Evolutionary conservation across 2,888 invertebrate species (phyloP).

Genomic region (Lumbricus terrestris): DNA sequence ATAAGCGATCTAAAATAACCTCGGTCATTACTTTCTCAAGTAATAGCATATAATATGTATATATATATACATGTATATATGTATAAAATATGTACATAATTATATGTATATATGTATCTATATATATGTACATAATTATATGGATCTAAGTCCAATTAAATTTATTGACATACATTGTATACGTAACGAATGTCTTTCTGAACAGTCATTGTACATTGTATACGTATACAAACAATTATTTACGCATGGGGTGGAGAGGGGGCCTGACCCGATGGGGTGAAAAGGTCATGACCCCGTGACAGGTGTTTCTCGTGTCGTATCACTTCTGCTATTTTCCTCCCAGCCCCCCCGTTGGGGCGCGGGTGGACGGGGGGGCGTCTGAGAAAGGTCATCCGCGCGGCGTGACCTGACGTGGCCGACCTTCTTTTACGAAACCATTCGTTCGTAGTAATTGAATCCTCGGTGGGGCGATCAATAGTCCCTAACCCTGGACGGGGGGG

Average conservation of each 20-base stretch:
- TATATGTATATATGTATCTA: not conserved
- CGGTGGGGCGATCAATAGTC: not conserved
- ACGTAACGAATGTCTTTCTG: no score
- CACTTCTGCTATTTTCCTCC: not conserved
- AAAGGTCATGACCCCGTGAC: not conserved
- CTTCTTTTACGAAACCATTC: not conserved
- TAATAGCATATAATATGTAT: no score
- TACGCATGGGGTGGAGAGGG: not conserved
- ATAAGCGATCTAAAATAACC: no score
- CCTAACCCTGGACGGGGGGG: no score
- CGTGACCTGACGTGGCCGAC: not conserved
- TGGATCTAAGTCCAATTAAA: not conserved
- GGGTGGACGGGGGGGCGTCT: not conserved
- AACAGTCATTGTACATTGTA: not conserved
- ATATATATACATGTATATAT: no score
- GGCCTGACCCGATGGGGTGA: not conserved
- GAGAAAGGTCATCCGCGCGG: not conserved
- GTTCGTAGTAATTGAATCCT: not conserved
- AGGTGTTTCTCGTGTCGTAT: not conserved
- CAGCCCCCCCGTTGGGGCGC: not conserved
- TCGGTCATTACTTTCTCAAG: no score
- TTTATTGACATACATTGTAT: not conserved
- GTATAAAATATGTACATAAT: no score
- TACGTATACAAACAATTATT: not conserved
- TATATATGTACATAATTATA: no score